phyloP scores from a whole-genome alignment of 2,888 invertebrate genomes.

The Eupsilia transversa region DNA sequence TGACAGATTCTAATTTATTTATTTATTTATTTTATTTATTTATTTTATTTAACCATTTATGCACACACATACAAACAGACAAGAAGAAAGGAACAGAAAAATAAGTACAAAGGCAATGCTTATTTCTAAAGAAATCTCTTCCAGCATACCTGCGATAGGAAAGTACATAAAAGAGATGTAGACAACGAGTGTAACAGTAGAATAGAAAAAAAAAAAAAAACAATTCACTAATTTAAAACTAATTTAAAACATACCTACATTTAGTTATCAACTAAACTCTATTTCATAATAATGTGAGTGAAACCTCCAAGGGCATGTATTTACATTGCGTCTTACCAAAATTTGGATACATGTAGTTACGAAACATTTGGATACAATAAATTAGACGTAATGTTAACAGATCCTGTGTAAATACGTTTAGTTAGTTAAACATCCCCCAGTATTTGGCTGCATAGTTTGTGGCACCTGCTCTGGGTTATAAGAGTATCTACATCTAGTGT shows the following conservation, averaged over 20 bases:
- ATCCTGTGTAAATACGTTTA: conserved; percentile 77
- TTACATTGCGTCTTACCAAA: conserved; percentile 67
- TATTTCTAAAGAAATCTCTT: no score
- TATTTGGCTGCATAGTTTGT: conserved; percentile 75
- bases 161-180: no score
- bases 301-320: conserved; percentile 53
- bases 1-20: conserved; percentile 11
- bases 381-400: conserved; percentile 75
- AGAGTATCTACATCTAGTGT: conserved; percentile 64
- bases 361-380: conserved; percentile 72
- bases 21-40: no score
- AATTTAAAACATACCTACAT: no score
- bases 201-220: no score
- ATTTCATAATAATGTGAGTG: conserved; percentile 24
- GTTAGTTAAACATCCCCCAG: conserved; percentile 76
- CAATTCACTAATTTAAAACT: no score
- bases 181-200: no score
- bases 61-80: no score
- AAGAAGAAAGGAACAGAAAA: no score
- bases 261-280: conserved; percentile 20
- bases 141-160: no score
- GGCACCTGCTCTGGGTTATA: conserved; percentile 71
- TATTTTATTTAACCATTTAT: no score
- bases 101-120: no score
- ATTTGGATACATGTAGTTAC: conserved; percentile 70